A percentile compares a stretch with the other conserved stretches of the same genome.
phyloP scores from a whole-genome alignment of 2,113 vertebrate genomes.

The Dicrurus megarhynchus region DNA sequence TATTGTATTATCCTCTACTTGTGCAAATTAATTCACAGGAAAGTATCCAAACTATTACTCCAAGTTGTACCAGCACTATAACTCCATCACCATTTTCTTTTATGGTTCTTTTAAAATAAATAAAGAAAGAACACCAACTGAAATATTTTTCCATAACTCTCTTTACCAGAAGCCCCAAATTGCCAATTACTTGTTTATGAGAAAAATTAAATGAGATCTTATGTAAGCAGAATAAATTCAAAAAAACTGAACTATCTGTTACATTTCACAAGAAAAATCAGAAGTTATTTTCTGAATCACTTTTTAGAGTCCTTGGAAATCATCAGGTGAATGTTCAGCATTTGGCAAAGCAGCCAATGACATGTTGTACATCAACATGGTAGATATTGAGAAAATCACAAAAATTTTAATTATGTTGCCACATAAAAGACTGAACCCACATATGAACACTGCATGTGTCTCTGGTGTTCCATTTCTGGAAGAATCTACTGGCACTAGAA shows the following conservation, averaged over 20 bases:
- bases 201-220: background rate
- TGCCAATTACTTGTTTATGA: background rate
- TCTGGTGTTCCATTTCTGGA: background rate
- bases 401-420: background rate
- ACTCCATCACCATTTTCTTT: background rate
- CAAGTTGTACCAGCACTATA: background rate
- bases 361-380: background rate
- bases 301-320: background rate
- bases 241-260: background rate
- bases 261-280: background rate
- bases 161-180: background rate
- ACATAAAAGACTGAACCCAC: background rate
- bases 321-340: background rate
- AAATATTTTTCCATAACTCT: background rate
- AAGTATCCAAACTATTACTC: background rate
- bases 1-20: background rate
- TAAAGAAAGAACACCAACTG: background rate
- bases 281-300: background rate
- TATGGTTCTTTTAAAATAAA: background rate
- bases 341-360: background rate
- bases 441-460: background rate
- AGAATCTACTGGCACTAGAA: background rate
- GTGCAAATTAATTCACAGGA: background rate
- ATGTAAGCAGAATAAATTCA: background rate
- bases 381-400: background rate